Evolutionary conservation across 2,888 invertebrate genomes (phyloP), one percentile per base, ranked within the genome.

Genomic region (Melanophora roralis): DNA sequence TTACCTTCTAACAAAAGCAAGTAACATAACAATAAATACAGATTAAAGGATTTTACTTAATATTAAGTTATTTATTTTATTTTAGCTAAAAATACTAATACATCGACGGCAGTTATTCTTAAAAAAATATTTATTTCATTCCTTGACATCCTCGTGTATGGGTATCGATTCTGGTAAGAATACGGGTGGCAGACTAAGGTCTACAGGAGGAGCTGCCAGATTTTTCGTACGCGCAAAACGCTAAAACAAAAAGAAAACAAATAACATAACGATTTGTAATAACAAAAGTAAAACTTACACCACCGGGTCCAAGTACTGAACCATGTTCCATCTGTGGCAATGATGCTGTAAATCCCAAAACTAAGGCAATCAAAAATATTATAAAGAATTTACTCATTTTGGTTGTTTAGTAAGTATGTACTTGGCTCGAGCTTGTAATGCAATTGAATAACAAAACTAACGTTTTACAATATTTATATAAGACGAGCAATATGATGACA

Each of bases 321-420:
- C 80, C 80, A 8, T 80, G 80, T 14, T 73, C 57, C 16, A 80
- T 45, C 38, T 80, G 76, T 16, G 80, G 72, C 60, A 65, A 62
- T 38, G 53, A 23, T 32, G 64, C 19, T 7, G 40, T 27, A 0
- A 40, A 9, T 1, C 21, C 43, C 38, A 79, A 32, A 45, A 79
- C 40, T 2, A 45, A 3, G 27, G 67, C 34, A 60, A 75, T 40
- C 5, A 72, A 59, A 12, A 78, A n/a, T 19, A 72, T 19, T 4
- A 62, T 21, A 14, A 78, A 3, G 1, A 78, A 23, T 60, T 69
- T 69, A 19, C 43, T 57, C 76, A 77, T 77, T 5, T 36, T 51
- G 49, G 32, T 23, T 23, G 38, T 27, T 27, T 27, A 27, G 6
- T 45, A 14, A 27, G 27, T 27, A 27, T 6, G 8, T 36, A 40